Conservation (phyloP, 2,113 vertebrate species). For the Myocastor coypus region DNA sequence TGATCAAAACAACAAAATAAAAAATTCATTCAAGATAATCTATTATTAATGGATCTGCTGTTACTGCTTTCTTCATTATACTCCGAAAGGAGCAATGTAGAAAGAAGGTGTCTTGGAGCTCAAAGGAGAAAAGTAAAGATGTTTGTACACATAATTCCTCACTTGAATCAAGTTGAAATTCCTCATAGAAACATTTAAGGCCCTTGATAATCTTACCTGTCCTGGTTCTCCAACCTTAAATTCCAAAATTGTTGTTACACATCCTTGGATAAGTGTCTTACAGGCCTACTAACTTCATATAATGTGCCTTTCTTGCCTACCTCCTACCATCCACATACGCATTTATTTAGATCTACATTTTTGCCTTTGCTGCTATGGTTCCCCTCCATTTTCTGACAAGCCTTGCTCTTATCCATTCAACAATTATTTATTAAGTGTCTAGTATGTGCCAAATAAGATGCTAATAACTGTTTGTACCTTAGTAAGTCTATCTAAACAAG, state of each 20-base stretch:
- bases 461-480: background rate
- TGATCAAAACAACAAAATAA: background rate
- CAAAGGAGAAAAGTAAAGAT: slow-evolving; percentile 25
- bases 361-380: background rate
- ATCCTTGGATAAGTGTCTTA: background rate
- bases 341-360: background rate
- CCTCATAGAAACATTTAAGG: slow-evolving; percentile 12
- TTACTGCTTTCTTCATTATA: background rate
- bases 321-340: background rate
- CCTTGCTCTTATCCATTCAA: background rate
- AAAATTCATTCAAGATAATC: background rate
- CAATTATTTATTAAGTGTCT: background rate
- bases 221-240: slow-evolving; percentile 26
- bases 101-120: background rate
- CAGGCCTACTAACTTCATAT: background rate
- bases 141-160: slow-evolving; percentile 33
- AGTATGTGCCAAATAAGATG: background rate
- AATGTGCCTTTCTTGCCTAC: background rate
- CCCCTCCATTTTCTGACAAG: background rate
- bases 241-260: background rate
- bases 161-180: slow-evolving; percentile 36
- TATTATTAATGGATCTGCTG: background rate
- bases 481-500: background rate
- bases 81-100: background rate
- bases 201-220: background rate